phyloP scores from a whole-genome alignment of 92 coral and sea anemone genomes.

The Phenganax subtilis region DNA sequence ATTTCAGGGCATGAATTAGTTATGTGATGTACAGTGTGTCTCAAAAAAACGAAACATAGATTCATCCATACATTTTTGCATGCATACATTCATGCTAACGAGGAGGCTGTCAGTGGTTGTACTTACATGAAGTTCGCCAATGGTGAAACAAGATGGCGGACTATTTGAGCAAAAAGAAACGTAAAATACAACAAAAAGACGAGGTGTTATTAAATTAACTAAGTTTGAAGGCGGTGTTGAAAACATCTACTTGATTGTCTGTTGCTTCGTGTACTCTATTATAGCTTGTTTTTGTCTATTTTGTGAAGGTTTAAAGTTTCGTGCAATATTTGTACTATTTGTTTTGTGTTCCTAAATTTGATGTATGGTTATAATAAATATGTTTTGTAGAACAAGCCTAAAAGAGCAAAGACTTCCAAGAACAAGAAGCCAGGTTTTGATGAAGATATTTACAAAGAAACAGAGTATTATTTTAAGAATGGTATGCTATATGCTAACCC shows the following conservation, averaged over 20 bases:
- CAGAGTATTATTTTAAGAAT: constrained; percentile 65
- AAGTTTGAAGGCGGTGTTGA: background rate
- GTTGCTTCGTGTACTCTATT: no score
- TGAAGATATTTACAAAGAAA: constrained; percentile 63
- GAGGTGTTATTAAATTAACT: background rate
- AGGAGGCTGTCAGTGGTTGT: background rate
- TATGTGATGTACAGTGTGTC: background rate
- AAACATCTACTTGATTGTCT: no score
- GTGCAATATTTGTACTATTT: no score
- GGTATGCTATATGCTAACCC: constrained; percentile 39
- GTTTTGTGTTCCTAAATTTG: no score
- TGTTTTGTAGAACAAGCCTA: constrained; percentile 57
- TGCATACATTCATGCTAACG: background rate
- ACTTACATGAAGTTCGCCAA: background rate
- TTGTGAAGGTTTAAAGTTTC: no score
- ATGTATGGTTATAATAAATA: no score
- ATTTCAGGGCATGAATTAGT: background rate
- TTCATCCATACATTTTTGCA: background rate
- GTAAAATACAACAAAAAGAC: background rate
- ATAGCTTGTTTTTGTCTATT: no score
- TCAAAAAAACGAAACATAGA: background rate
- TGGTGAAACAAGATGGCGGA: constrained; percentile 10
- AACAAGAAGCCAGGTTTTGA: constrained; percentile 83
- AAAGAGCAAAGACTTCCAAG: constrained; percentile 24
- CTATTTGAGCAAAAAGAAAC: background rate